These are phyloP conservation scores for Troilus luridus DNA, from an alignment of 2,888 invertebrate species.

Conservation along the genomic window DNA sequence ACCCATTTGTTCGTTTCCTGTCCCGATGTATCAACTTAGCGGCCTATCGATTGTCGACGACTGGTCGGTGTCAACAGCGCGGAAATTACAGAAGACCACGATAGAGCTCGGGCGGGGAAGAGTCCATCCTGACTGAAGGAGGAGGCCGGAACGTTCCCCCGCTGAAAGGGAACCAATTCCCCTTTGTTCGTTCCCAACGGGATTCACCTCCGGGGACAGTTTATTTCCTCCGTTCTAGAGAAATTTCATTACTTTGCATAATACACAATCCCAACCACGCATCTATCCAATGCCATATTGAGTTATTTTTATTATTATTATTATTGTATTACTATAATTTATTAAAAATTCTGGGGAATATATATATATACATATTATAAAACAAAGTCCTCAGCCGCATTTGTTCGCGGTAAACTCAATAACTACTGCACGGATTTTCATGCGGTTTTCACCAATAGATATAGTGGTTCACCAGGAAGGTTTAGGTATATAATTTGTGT, in stretches of 20 bases:
- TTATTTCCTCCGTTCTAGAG: constrained; percentile 11
- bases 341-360: too few relatives aligned
- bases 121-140: neutral
- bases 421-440: too few relatives aligned
- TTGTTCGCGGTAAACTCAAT: too few relatives aligned
- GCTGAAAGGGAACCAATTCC: constrained; percentile 45
- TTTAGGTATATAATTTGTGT: too few relatives aligned
- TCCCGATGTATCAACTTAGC: neutral
- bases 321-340: neutral
- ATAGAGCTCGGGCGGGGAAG: neutral
- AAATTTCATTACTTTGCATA: constrained; percentile 48
- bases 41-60: neutral
- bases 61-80: constrained; percentile 12
- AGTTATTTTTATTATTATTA: neutral
- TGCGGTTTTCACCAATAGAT: too few relatives aligned
- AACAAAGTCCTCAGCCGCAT: too few relatives aligned
- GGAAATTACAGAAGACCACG: constrained; percentile 4
- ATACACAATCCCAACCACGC: constrained; percentile 26
- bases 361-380: too few relatives aligned
- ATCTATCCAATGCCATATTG: neutral
- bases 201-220: constrained; percentile 40
- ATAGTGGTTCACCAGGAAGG: too few relatives aligned
- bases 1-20: neutral
- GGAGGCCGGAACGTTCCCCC: neutral
- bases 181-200: constrained; percentile 26